Evolutionary conservation across 2,113 vertebrate species (phyloP).

Genomic region (Chaetodon auriga): DNA sequence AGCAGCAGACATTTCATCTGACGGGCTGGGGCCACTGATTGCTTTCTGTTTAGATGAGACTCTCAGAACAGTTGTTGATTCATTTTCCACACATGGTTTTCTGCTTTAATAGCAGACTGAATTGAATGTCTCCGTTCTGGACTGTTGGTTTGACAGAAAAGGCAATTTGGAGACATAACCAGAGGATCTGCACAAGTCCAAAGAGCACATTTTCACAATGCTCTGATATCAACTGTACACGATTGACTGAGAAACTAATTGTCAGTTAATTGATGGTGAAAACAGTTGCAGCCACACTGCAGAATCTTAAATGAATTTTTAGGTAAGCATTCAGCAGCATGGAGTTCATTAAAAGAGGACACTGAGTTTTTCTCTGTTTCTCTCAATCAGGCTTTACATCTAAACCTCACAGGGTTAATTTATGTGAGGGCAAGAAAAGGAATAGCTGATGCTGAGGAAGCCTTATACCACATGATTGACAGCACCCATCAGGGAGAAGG

Average conservation of each 20-base stretch:
- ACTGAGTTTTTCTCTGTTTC: not conserved
- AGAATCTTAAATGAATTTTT: not conserved
- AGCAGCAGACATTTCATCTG: too few relatives aligned
- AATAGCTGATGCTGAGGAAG: conserved; percentile 55
- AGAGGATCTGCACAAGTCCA: too few relatives aligned
- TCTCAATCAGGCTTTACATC: conserved; percentile 7
- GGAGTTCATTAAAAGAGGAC: not conserved
- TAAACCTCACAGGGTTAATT: conserved; percentile 39
- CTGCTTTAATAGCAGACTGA: not conserved
- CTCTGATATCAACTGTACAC: too few relatives aligned
- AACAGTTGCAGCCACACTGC: not conserved
- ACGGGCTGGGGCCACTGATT: too few relatives aligned
- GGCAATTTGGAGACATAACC: not conserved
- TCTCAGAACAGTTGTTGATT: not conserved
- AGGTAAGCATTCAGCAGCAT: not conserved
- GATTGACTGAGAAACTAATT: not conserved
- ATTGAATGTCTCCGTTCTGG: not conserved
- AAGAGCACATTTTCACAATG: too few relatives aligned
- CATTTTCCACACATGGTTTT: not conserved
- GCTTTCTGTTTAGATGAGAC: not conserved
- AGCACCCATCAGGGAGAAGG: conserved; percentile 59
- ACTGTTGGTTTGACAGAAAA: not conserved
- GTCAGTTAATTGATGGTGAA: not conserved
- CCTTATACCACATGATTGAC: conserved; percentile 40
- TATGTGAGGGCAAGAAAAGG: conserved; percentile 40